These are phyloP conservation scores for Syrrhaptes paradoxus DNA, from an alignment of 2,113 vertebrate genomes.

Conservation along the genomic window DNA sequence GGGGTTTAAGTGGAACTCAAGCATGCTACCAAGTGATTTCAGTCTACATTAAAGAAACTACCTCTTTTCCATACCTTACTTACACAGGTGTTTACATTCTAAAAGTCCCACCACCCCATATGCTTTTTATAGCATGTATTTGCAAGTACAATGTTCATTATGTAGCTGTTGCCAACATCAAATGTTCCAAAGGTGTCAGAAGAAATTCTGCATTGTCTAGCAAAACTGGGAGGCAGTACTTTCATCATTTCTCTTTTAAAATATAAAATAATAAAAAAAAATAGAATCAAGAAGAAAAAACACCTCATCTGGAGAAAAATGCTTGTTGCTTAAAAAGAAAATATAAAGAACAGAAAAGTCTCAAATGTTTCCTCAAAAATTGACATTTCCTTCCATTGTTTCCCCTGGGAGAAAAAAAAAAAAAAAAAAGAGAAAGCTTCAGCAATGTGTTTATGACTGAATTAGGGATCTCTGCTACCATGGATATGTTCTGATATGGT, in stretches of 20 bases:
- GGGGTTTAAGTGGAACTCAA: background rate
- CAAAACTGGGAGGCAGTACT: background rate
- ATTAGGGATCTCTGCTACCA: background rate
- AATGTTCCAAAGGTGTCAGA: background rate
- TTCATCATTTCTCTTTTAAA: background rate
- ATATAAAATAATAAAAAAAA: background rate
- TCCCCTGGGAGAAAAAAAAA: background rate
- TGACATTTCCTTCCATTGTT: background rate
- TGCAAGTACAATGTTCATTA: background rate
- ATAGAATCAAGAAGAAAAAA: background rate
- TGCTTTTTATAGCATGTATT: background rate
- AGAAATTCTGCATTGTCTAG: background rate
- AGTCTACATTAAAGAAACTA: background rate
- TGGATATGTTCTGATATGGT: background rate
- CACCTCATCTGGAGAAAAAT: background rate
- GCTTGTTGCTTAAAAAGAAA: background rate
- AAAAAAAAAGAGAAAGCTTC: background rate
- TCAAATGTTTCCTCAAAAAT: background rate
- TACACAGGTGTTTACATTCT: background rate
- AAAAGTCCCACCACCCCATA: background rate
- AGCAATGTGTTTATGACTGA: background rate
- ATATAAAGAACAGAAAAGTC: background rate
- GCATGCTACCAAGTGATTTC: background rate
- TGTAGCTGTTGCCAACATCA: background rate
- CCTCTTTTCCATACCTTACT: background rate